Evolutionary conservation across 2,797 vertebrate species (phyloP), one percentile per base, ranked within the genome.

Genomic region (Dermochelys coriacea): DNA sequence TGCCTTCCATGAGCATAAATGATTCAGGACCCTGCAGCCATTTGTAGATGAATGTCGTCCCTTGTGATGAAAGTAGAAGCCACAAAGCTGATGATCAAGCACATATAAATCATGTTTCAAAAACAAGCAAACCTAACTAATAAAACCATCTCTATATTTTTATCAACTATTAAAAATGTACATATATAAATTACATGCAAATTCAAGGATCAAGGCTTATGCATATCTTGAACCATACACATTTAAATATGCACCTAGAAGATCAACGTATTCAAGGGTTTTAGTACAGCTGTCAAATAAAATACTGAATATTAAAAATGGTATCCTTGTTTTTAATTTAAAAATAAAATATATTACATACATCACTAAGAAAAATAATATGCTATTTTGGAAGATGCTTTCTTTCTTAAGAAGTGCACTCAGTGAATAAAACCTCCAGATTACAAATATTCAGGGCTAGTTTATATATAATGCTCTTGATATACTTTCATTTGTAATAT

Each of bases 261-360:
- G 34, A 19, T 68, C 61, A 68, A 37, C 37, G n/a, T 21, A 37
- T 37, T 37, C 18, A 68, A 68, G n/a, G n/a, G 19, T 37, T 68
- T 68, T 37, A 37, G 64, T 86, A 93, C 49, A 85, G 83, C 84
- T 85, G 55, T 71, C 49, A 93, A 92, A 93, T 47, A 29, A 82
- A 86, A 64, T 15, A 79, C 78, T 11, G 78, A 51, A 61, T 88
- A 82, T 82, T 85, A 90, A 89, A 94, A 97, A 94, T 91, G 86
- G 78, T 84, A 55, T 88, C 81, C 27, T 93, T 10, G 83, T 94
- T 95, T 96, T 95, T 94, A 51, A 84, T 95, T 94, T 95, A 90
- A 88, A 95, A 84, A 79, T 78, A 84, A 89, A 91, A 97, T 78
- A 75, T 86, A 90, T 74, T 92, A 84, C 16, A 59, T 7, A 8